Evolutionary conservation across 37 sponge, comb jelly and placozoan genomes (phyloP), one percentile per base, ranked within the genome.

Genomic region (Oscarella lobularis): DNA sequence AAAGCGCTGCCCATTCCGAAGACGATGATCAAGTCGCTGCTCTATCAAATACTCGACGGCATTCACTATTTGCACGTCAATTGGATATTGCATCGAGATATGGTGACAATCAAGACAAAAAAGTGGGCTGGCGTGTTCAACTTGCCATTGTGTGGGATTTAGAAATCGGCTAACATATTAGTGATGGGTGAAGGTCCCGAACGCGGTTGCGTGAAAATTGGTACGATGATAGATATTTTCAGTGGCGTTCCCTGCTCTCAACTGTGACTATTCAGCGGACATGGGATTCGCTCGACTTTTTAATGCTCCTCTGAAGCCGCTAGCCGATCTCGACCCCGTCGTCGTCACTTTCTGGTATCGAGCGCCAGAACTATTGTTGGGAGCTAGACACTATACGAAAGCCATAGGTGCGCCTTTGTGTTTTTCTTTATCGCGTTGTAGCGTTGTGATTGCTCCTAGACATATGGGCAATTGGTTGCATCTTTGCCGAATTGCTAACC

Each of bases 271-370:
- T 76, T 1, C 74, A 88, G 93, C 98, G 54, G 98, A 96, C 74
- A 96, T 96, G 98, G 98, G 98, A 14, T 96, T 96, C 87, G 98
- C 93, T 31, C 79, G 98, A 0, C 78, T 92, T 65, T 96, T 96
- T 74, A 89, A 92, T 73, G 84, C 90, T 71, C 98, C 98, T 29
- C 83, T 96, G 66, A 96, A 96, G 81, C 98, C 98, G 0, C 83
- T 96, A 70, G 98, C 98, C n/a, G 93, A 92, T 4, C 85, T 92
- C 77, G 98, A 96, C 54, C 98, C 98, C 31, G 98, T 96, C 55
- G 98, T 96, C 55, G 98, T 96, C 68, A 96, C 98, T 33, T 96
- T 92, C 78, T 96, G 98, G 98, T 96, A 96, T 74, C 67, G 98
- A 66, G 98, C 93, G 4, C 98, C 98, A 4, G 98, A 96, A 72